A percentile compares a stretch with the other conserved stretches of the same genome.
phyloP scores from a whole-genome alignment of 2,113 vertebrate species.

The Puma concolor region DNA sequence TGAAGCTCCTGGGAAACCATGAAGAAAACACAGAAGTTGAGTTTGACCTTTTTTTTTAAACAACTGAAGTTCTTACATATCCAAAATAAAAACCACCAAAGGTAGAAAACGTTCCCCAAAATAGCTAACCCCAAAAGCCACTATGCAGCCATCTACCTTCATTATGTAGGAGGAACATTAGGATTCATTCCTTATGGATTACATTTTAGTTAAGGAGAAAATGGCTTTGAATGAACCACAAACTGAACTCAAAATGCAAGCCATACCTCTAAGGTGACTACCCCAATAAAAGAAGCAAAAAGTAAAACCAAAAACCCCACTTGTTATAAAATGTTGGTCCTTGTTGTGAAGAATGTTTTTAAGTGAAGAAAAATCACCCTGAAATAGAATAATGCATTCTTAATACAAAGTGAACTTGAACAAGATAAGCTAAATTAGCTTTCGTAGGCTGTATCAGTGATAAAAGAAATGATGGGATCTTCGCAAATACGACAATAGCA shows the following conservation, averaged over 20 bases:
- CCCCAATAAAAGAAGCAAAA: background rate
- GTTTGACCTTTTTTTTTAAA: background rate
- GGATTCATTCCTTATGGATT: background rate
- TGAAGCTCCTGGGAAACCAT: background rate
- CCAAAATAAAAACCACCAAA: background rate
- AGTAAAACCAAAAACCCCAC: background rate
- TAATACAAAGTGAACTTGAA: background rate
- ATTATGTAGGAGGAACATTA: background rate
- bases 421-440: background rate
- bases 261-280: background rate
- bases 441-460: background rate
- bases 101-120: background rate
- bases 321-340: conserved; percentile 22
- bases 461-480: background rate
- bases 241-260: background rate
- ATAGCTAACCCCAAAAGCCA: background rate
- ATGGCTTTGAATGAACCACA: background rate
- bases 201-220: background rate
- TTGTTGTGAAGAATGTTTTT: background rate
- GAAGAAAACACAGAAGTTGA: background rate
- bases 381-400: background rate
- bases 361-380: background rate
- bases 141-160: background rate
- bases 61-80: background rate
- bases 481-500: background rate